Percentiles rank a stretch among this genome's conserved stretches.
phyloP scores from a whole-genome alignment of 1,140 invertebrate genomes.

The Pseudomyrmex dendroicus region DNA sequence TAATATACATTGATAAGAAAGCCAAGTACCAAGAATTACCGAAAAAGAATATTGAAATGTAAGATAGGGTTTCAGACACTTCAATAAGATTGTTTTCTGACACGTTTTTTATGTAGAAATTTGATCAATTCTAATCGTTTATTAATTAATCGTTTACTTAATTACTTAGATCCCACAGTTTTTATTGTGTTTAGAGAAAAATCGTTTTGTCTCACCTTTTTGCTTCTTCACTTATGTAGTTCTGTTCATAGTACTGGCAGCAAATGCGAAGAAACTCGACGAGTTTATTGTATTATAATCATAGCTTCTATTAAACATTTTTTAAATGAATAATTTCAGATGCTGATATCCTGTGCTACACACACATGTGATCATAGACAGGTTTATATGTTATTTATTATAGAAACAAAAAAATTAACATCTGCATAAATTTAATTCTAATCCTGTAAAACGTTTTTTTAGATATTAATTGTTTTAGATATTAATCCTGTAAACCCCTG shows the following conservation, averaged over 20 bases:
- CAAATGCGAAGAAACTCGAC: background rate
- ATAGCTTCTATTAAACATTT: background rate
- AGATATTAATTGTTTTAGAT: no score
- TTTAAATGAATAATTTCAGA: constrained; percentile 15
- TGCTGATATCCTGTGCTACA: background rate
- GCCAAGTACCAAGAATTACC: constrained; percentile 11
- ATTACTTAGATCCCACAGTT: background rate
- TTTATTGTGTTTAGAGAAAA: constrained; percentile 16
- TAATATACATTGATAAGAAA: constrained; percentile 23
- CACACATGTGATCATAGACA: background rate
- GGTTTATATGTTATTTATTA: background rate
- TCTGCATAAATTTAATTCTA: constrained; percentile 1
- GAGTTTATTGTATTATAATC: background rate
- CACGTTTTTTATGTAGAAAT: constrained; percentile 17
- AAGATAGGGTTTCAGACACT: constrained; percentile 3
- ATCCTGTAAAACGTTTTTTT: background rate
- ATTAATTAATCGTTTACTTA: background rate
- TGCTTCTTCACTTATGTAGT: constrained; percentile 19
- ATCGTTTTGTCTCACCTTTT: constrained; percentile 20
- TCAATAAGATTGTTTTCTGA: background rate
- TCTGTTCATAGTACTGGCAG: constrained; percentile 31
- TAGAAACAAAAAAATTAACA: background rate
- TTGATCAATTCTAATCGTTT: background rate
- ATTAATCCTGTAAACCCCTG: no score
- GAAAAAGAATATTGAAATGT: constrained; percentile 27